These are phyloP conservation scores for Drosophila falleni DNA, from an alignment of 2,888 invertebrate genomes.

Conservation along the genomic window DNA sequence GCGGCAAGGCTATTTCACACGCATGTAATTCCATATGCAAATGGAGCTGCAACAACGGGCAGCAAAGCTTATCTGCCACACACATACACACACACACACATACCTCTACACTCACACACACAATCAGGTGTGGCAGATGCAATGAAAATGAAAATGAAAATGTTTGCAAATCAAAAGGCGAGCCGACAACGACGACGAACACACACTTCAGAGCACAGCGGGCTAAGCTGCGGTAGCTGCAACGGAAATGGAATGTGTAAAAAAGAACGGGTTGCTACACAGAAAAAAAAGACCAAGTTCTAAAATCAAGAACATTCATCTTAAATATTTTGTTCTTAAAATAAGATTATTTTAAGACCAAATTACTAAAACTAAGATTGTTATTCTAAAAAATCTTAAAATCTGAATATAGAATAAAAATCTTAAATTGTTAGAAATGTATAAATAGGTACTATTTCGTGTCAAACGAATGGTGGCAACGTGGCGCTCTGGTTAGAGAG, in stretches of 20 bases:
- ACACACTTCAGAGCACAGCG: neutral
- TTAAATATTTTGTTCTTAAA: no score
- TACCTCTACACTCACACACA: slow-evolving; percentile 16
- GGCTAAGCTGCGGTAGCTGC: slow-evolving; percentile 18
- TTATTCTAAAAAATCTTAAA: no score
- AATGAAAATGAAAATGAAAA: slow-evolving; percentile 63
- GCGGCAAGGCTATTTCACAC: slow-evolving; percentile 41
- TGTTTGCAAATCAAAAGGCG: slow-evolving; percentile 69
- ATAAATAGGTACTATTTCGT: no score
- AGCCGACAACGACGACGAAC: slow-evolving; percentile 15
- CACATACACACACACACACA: slow-evolving; percentile 4
- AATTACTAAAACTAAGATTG: no score
- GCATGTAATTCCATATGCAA: slow-evolving; percentile 68
- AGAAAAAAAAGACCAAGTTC: no score
- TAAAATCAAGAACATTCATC: no score
- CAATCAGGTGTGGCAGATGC: slow-evolving; percentile 42
- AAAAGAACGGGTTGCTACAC: no score
- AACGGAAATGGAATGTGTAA: neutral
- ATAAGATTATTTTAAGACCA: no score
- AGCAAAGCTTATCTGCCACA: slow-evolving; percentile 53
- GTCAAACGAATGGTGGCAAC: no score
- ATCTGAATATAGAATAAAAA: no score
- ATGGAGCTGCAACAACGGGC: slow-evolving; percentile 41
- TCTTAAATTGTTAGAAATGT: no score
- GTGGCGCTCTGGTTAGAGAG: no score